Base-by-base conservation (phyloP, 2,113 vertebrate species). In the Platichthys flesus region DNA sequence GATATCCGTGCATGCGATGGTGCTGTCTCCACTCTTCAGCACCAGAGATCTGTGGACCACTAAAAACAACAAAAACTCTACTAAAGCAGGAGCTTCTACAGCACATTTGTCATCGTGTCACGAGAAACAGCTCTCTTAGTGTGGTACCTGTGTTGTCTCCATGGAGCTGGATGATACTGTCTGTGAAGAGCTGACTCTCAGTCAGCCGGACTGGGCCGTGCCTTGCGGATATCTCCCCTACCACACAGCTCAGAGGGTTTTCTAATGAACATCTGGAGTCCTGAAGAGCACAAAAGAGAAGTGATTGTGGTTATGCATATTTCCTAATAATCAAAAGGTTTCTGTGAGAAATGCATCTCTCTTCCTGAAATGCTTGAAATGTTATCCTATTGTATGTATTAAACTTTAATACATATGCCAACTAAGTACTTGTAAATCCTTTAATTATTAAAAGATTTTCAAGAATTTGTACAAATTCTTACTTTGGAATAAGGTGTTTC, bases 131-230 rank as follows among this genome's bases (percentile, higher is more conserved):
- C 16, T 12, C 2, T 45, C 15, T 49, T 2, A 47, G 28, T 31
- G 24, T 66, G 18, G 13, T 71, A 71, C 95, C 93, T 86, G 95
- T 93, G 73, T 78, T 59, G 83, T 95, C 94, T 60, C 95, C 94
- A 0, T 69, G 31, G 63, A 95, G 89, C 47, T 87, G 85, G 20
- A 94, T 72, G 56, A 82, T 78, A 23, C 78, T 68, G 62, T 95
- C 95, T 3, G 81, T 93, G 74, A 65, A 85, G 40, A 94, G 6
- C 49, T 89, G 79, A 47, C 93, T 65, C 45, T 71, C 12, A 1
- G 42, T 74, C 74, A 95, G 83, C 52, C 79, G 89, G 57, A 94
- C 42, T 0, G 18, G 6, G 14, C 91, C 94, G 0, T 94, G 94
- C 70, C 92, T 90, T 8, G n/a, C 57, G 0, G 90, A 93, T 47